These are phyloP conservation scores for Embidobia sp. DNA, from an alignment of 2,888 invertebrate species.

Conservation along the genomic window DNA sequence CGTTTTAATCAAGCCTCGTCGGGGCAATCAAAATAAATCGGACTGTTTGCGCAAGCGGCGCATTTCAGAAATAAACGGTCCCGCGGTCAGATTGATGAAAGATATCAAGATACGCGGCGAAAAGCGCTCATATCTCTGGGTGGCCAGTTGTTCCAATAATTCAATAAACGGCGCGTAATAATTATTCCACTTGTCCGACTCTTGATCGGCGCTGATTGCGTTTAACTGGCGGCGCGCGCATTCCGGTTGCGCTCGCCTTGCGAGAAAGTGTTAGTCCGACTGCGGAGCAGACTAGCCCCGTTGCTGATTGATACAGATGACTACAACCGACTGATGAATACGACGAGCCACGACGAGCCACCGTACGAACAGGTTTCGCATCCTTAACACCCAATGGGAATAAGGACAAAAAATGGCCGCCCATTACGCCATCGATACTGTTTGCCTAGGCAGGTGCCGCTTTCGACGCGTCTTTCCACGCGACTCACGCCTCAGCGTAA, in stretches of 20 bases:
- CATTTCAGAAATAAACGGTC: slow-evolving; percentile 10
- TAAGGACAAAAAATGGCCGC: slow-evolving; percentile 46
- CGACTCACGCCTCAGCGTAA: background rate
- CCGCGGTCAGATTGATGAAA: slow-evolving; percentile 24
- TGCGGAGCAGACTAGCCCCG: slow-evolving; percentile 51
- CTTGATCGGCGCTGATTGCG: slow-evolving; percentile 73
- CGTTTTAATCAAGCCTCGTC: slow-evolving; percentile 32
- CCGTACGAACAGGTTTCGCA: slow-evolving; percentile 72
- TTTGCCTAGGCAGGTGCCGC: slow-evolving; percentile 46
- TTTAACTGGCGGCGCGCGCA: slow-evolving; percentile 63
- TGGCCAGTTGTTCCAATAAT: slow-evolving; percentile 67
- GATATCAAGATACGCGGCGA: slow-evolving; percentile 6
- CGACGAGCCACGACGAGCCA: slow-evolving; percentile 67
- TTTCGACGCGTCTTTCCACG: slow-evolving; percentile 17
- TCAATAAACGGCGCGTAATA: slow-evolving; percentile 70
- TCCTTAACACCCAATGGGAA: slow-evolving; percentile 56
- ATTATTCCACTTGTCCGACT: slow-evolving; percentile 71
- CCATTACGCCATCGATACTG: slow-evolving; percentile 51
- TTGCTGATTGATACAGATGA: slow-evolving; percentile 76
- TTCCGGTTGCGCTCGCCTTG: slow-evolving; percentile 13
- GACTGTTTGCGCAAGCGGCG: slow-evolving; percentile 8
- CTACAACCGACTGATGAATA: slow-evolving; percentile 71
- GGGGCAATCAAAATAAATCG: slow-evolving; percentile 23
- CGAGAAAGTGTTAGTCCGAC: slow-evolving; percentile 69
- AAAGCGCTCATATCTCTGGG: slow-evolving; percentile 56